phyloP scores from a whole-genome alignment of 2,888 invertebrate species.

The Trichogramma dendrolimi region DNA sequence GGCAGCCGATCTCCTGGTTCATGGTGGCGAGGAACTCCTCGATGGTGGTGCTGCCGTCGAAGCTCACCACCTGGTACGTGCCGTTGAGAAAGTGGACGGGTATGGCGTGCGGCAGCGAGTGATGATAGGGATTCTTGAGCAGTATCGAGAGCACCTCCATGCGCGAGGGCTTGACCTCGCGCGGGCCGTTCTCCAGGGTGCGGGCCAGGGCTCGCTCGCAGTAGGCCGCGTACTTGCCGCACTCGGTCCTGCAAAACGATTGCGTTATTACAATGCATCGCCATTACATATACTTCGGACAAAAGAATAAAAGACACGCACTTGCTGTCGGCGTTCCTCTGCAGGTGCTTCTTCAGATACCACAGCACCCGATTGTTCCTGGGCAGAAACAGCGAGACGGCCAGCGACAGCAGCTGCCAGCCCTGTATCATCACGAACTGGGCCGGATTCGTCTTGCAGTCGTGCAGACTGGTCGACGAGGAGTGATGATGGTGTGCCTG shows the following conservation, averaged over 20 bases:
- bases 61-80: conserved; percentile 94
- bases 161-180: conserved; percentile 86
- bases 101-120: conserved; percentile 94
- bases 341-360: conserved; percentile 91
- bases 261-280: no score
- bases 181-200: conserved; percentile 80
- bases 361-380: conserved; percentile 89
- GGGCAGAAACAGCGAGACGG: conserved; percentile 93
- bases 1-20: conserved; percentile 84
- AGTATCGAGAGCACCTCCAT: conserved; percentile 95
- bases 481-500: conserved; percentile 44
- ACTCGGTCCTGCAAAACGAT: no score
- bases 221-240: conserved; percentile 93
- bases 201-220: conserved; percentile 89
- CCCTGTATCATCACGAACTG: conserved; percentile 89
- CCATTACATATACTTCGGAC: no score
- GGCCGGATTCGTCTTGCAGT: conserved; percentile 88
- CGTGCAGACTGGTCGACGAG: conserved; percentile 58
- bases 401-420: conserved; percentile 91
- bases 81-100: conserved; percentile 95
- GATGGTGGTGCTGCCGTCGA: conserved; percentile 95
- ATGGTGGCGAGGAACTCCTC: conserved; percentile 89
- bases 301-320: conserved; percentile 51
- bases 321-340: conserved; percentile 87
- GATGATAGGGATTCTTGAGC: conserved; percentile 94